Percentiles rank a stretch among this genome's conserved stretches.
These are phyloP conservation scores for Menura novaehollandiae DNA, from an alignment of 2,113 vertebrate genomes.

Conservation along the genomic window DNA sequence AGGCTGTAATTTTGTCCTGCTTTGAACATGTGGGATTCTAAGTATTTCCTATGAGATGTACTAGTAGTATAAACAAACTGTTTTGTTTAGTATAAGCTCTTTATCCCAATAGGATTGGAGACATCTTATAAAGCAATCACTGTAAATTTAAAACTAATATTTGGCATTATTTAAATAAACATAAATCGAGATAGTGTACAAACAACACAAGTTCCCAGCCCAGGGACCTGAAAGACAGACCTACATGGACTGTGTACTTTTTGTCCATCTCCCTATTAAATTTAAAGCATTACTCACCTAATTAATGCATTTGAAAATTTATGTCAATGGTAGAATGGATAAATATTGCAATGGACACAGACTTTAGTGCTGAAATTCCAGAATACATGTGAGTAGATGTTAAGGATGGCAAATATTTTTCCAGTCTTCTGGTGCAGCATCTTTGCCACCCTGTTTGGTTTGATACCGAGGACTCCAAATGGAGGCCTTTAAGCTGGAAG, in stretches of 20 bases:
- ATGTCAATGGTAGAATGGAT: not conserved
- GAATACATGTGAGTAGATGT: not conserved
- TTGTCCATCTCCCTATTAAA: not conserved
- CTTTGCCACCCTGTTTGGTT: not conserved
- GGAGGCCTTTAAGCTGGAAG: not conserved
- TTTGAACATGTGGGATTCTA: not conserved
- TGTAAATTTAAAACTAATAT: conserved; percentile 41
- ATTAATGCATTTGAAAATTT: not conserved
- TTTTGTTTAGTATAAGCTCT: conserved; percentile 37
- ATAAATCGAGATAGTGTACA: not conserved
- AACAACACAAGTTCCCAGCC: not conserved
- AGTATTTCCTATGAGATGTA: conserved; percentile 19
- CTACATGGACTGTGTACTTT: not conserved
- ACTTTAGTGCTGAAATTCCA: not conserved
- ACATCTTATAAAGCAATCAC: not conserved
- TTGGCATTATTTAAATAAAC: conserved; percentile 44
- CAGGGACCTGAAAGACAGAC: not conserved
- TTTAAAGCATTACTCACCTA: not conserved
- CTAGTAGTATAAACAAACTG: conserved; percentile 9
- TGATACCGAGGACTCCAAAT: not conserved
- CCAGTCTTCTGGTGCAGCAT: not conserved
- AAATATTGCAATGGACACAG: not conserved
- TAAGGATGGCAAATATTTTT: not conserved
- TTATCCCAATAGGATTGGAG: conserved; percentile 22
- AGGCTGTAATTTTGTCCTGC: not conserved